Evolutionary conservation across 2,888 invertebrate genomes (phyloP).

Genomic region (Myopa tessellatipennis): DNA sequence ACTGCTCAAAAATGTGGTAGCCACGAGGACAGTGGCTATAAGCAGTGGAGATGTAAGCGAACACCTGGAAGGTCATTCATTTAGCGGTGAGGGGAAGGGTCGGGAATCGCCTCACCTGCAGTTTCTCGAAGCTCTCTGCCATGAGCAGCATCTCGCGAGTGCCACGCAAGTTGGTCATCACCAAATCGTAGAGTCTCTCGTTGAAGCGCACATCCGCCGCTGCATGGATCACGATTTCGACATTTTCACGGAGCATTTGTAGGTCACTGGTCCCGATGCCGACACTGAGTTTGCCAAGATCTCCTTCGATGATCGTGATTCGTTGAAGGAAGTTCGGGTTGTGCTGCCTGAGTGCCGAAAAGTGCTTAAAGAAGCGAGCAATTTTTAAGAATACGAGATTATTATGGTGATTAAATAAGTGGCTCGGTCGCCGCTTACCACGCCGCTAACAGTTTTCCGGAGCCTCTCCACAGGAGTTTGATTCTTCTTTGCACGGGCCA

Average conservation of each 20-base stretch:
- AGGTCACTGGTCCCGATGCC: constrained; percentile 49
- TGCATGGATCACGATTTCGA: constrained; percentile 54
- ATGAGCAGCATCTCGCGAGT: constrained; percentile 52
- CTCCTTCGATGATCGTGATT: constrained; percentile 53
- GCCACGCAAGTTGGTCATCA: constrained; percentile 52
- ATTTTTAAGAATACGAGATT: not conserved
- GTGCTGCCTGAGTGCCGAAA: constrained; percentile 40
- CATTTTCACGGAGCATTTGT: constrained; percentile 48
- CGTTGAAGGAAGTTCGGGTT: constrained; percentile 48
- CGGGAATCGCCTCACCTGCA: constrained; percentile 42
- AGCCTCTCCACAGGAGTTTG: constrained; percentile 45
- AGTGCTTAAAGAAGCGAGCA: constrained; percentile 40
- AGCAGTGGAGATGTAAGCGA: constrained; percentile 56
- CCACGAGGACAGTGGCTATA: constrained; percentile 49
- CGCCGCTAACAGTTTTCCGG: constrained; percentile 44
- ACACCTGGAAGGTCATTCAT: constrained; percentile 44
- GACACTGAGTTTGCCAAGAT: constrained; percentile 47
- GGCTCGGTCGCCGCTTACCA: constrained; percentile 27
- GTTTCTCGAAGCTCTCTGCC: constrained; percentile 48
- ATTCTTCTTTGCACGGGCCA: constrained; percentile 49
- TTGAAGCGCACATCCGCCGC: constrained; percentile 56
- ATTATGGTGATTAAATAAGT: too few relatives aligned
- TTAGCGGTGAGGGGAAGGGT: not conserved
- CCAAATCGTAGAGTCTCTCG: constrained; percentile 48
- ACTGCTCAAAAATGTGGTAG: constrained; percentile 49